Evolutionary conservation across 1,140 invertebrate species (phyloP).

Genomic region (Scaptomyza hsui): DNA sequence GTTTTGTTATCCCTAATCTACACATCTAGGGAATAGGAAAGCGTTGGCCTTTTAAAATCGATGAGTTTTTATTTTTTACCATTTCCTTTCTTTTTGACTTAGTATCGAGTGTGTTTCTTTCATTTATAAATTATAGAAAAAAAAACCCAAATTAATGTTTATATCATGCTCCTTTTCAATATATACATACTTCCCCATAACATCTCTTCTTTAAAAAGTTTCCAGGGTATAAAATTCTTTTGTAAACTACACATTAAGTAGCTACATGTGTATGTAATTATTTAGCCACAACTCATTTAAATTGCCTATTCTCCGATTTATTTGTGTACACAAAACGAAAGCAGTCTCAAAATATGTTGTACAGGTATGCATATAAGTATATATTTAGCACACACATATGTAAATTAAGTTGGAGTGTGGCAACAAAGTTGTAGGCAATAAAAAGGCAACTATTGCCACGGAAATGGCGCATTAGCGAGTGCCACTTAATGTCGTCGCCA

Average conservation of each 20-base stretch:
- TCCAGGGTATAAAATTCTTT: neutral
- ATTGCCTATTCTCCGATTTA: neutral
- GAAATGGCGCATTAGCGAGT: slow-evolving; percentile 77
- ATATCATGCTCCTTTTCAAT: too few relatives aligned
- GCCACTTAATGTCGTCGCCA: slow-evolving; percentile 65
- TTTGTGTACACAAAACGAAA: neutral
- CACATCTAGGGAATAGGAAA: too few relatives aligned
- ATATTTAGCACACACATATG: slow-evolving; percentile 16
- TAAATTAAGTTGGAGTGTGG: slow-evolving; percentile 35
- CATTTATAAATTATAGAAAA: too few relatives aligned
- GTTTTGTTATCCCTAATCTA: neutral
- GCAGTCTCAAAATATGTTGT: neutral
- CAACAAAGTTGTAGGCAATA: slow-evolving; percentile 46
- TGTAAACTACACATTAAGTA: slow-evolving; percentile 36
- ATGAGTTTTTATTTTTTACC: too few relatives aligned
- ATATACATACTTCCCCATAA: too few relatives aligned
- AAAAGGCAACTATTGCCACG: slow-evolving; percentile 69
- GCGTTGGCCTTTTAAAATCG: too few relatives aligned
- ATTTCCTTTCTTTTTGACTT: too few relatives aligned
- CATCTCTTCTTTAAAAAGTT: too few relatives aligned
- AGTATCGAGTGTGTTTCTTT: too few relatives aligned
- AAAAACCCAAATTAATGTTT: too few relatives aligned
- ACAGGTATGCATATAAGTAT: neutral
- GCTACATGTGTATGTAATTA: slow-evolving; percentile 22
- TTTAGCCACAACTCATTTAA: neutral